phyloP scores from a whole-genome alignment of 2,113 vertebrate species.

The Platysteira castanea region DNA sequence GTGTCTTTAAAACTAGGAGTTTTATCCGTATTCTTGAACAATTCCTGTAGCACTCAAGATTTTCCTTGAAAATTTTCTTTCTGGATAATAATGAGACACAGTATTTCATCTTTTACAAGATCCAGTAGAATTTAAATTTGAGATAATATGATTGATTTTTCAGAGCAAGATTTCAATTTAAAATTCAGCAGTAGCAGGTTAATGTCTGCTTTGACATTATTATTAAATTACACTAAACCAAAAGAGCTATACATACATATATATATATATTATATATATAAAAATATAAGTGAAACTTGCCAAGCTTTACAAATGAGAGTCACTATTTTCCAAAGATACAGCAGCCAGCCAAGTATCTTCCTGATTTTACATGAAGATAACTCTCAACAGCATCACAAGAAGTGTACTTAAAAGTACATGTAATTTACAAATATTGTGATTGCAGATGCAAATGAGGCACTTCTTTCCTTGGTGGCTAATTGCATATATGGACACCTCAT shows the following conservation, averaged over 20 bases:
- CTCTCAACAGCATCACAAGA: background rate
- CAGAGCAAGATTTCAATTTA: background rate
- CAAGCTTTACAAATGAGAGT: background rate
- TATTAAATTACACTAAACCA: background rate
- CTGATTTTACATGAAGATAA: background rate
- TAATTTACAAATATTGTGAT: background rate
- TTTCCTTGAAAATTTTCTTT: background rate
- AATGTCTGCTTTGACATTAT: background rate
- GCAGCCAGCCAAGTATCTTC: background rate
- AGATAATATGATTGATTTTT: background rate
- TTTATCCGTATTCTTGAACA: background rate
- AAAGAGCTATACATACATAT: background rate
- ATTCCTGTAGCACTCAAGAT: background rate
- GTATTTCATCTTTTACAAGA: background rate
- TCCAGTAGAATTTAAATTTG: background rate
- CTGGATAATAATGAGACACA: background rate
- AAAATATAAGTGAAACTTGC: background rate
- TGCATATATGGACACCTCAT: constrained; percentile 2
- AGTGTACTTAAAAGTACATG: background rate
- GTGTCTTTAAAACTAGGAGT: background rate
- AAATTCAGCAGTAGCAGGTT: background rate
- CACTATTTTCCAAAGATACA: background rate
- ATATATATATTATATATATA: too few species aligned
- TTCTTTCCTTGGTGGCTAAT: background rate
- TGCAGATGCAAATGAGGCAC: constrained; percentile 2